Base-by-base conservation (phyloP, 1,140 invertebrate species). In the Procambarus virginalis region DNA sequence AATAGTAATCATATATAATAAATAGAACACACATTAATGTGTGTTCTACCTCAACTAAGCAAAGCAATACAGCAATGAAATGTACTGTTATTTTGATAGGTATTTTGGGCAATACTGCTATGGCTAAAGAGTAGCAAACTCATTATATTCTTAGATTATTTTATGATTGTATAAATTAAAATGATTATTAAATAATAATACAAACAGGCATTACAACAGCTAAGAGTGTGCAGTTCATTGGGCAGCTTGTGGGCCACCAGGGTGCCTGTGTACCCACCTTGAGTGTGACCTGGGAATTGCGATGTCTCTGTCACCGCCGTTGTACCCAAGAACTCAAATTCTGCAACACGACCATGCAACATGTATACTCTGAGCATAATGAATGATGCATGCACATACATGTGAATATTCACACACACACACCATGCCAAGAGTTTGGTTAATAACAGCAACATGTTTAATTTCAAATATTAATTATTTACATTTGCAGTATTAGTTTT, bases 241-340 rank as follows among this genome's bases (percentile, higher is more conserved):
- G 3, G 64, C 48, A 34, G 34, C 64, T 48, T 20, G 46, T 78
- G 46, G 46, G 82, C 12, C 46, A 68, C 6, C 2, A 49, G 46
- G 64, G 68, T 51, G 73, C 84, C 12, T 22, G 34, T 14, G 20
- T 80, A 87, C 86, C 77, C 78, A 88, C 86, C 86, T 88, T 20
- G 64, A 10, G 75, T 55, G 14, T 80, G 46, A 51, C 86, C 78
- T 49, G 78, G 78, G 70, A 55, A 88, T 10, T 82, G 86, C 86
- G 60, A 64, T 60, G 78, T 87, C 77, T 87, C 78, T 49, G 55
- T 79, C 86, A 81, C 64, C 48, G 73, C 64, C 79, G 86, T 60
- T 81, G 86, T 58, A 46, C 60, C 86, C 86, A 88, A 88, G 79
- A 88, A 82, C 78, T 88, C 86, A 81, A 82, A 80, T 64, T 88